Base-by-base conservation (phyloP, 2,113 vertebrate genomes). In the Apteryx owenii region DNA sequence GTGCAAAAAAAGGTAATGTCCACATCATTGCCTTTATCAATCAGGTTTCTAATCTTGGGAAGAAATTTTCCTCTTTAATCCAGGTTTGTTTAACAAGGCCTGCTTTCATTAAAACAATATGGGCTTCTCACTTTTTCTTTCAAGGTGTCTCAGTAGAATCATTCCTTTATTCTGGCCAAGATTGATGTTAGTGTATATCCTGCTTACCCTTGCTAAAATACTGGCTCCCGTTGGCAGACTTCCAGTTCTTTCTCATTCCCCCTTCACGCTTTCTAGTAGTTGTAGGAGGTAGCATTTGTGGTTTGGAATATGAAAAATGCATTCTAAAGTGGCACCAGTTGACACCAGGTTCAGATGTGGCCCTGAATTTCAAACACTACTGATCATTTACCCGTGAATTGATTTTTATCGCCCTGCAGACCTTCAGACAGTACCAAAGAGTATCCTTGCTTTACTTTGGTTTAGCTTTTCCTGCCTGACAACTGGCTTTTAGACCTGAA, bases 171-270 rank as follows among this genome's bases (percentile, higher is more conserved):
- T 87, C 73, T 0, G 0, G 76, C 88, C 73, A 60, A 64, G 72
- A 86, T 13, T 3, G 48, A 89, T 93, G 88, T 46, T 62, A 10
- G 51, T 3, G 1, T 1, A 0, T 50, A 94, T 90, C 82, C 69
- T 94, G 85, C 92, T 92, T 88, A 89, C 64, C 54, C 80, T 93
- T 90, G 88, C 88, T 96, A 64, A 95, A 90, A 78, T 81, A 88
- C 11, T 64, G 65, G 71, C 88, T 93, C 44, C 82, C 64, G 0
- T 58, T 95, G 96, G 93, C 97, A 96, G 88, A 31, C 73, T 61
- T 92, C 96, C 90, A 90, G 77, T 88, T 93, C 92, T 89, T 84
- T 89, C 80, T 42, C 68, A n/a, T 93, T 93, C 64, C 64, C 64
- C 75, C 53, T 77, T 93, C 66, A 36, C 79, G 22, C 71, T 75